These are phyloP conservation scores for Delphinus delphis DNA, from an alignment of 2,113 vertebrate genomes.

Conservation along the genomic window DNA sequence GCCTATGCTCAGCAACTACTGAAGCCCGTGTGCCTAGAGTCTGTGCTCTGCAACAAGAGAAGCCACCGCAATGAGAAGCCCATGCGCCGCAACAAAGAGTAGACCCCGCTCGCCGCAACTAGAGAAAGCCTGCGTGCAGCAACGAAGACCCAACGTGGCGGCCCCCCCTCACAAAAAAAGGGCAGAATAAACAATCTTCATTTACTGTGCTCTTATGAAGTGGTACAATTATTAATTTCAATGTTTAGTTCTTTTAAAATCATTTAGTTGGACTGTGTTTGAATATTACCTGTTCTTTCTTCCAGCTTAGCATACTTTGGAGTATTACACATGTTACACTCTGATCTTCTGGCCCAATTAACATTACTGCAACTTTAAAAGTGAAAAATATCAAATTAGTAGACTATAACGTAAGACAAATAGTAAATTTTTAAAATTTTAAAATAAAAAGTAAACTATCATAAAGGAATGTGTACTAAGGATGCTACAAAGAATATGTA, in stretches of 20 bases:
- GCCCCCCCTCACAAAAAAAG: not conserved
- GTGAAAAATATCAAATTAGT: conserved; percentile 29
- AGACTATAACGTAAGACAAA: not conserved
- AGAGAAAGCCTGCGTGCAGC: too few species aligned
- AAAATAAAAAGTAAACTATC: conserved; percentile 25
- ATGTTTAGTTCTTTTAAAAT: not conserved
- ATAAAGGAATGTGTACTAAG: not conserved
- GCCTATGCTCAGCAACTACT: too few species aligned
- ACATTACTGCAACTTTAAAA: conserved; percentile 94
- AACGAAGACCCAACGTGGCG: too few species aligned
- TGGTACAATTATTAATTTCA: not conserved
- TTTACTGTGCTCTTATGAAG: not conserved
- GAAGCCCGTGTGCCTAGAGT: too few species aligned
- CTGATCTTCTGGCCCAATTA: conserved; percentile 97
- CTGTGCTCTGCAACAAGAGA: too few species aligned
- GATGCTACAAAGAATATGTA: not conserved
- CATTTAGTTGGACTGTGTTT: not conserved
- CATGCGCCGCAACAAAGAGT: too few species aligned
- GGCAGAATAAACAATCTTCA: not conserved
- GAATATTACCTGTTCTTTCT: conserved; percentile 93
- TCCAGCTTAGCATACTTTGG: conserved; percentile 98
- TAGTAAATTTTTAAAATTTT: not conserved
- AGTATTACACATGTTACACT: conserved; percentile 99
- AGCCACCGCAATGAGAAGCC: too few species aligned
- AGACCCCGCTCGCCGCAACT: too few species aligned